Base-by-base conservation (phyloP, 2,888 invertebrate genomes). In the Silvanus unidentatus region DNA sequence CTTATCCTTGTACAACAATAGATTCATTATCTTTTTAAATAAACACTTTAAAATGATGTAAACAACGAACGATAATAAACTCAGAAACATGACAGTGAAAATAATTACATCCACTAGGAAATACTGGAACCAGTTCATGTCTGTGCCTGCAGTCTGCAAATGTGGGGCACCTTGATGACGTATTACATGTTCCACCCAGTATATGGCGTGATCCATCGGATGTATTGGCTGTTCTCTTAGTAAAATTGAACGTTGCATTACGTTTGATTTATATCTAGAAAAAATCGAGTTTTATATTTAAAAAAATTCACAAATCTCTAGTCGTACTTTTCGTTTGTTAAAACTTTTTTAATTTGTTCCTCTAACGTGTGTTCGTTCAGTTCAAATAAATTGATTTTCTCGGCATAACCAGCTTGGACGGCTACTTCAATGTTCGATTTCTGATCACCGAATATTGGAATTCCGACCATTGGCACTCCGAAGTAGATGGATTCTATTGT, bases 391-490 rank as follows among this genome's bases (percentile, higher is more conserved):
- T 57, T 58, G 8, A 76, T 44, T 9, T 62, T 60, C 12, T 71
- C 47, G 0, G 71, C 74, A 40, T 69, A 71, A 2, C 75, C 77
- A 11, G 67, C 62, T 1, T 57, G 54, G 29, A 70, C 69, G 14
- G 74, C 64, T 34, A 73, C 71, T 34, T 67, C 69, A 49, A 75
- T 70, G 55, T 77, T 75, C 2, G 70, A 65, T 39, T 69, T 62
- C 53, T 78, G 78, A 50, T 78, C 78, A 14, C 72, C 71, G 30
- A 72, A 69, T 16, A 78, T 65, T 28, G 78, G 78, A 49, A 79
- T 70, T 32, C 75, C 74, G 40, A 79, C 59, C 40, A 78, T 66
- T 2, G 77, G 76, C 29, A 73, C 74, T 15, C 68, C 70, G 30
- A 71, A 69, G 47, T 72, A 67, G 15, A 77, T 69, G 0, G 79